A percentile compares a stretch with the other conserved stretches of the same genome.
These are phyloP conservation scores for Harpalus rufipes DNA, from an alignment of 2,888 invertebrate species.

Conservation along the genomic window DNA sequence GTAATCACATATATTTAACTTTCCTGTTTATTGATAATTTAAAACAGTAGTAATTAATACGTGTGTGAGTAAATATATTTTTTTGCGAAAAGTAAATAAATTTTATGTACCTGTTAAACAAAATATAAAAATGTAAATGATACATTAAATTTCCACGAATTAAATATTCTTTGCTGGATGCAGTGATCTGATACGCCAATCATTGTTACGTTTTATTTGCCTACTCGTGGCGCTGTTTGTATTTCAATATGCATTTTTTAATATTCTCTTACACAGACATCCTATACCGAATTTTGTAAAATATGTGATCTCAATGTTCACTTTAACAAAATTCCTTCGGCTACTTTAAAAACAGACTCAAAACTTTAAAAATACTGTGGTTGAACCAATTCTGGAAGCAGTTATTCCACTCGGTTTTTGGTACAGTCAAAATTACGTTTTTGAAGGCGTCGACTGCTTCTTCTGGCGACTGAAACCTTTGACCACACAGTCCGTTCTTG, in stretches of 20 bases:
- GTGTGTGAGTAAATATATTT: slow-evolving; percentile 60
- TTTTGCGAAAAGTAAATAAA: slow-evolving; percentile 54
- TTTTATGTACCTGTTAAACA: slow-evolving; percentile 57
- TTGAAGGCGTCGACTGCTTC: too few species aligned
- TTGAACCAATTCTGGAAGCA: too few species aligned
- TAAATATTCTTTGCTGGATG: slow-evolving; percentile 37
- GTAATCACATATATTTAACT: slow-evolving; percentile 58
- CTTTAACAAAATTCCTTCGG: too few species aligned
- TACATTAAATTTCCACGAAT: slow-evolving; percentile 49
- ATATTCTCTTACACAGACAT: slow-evolving; percentile 13
- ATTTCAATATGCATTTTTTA: slow-evolving; percentile 33
- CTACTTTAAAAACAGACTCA: too few species aligned
- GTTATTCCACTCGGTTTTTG: too few species aligned
- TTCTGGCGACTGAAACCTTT: too few species aligned
- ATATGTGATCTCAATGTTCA: too few species aligned
- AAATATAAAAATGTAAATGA: slow-evolving; percentile 58
- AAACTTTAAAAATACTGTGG: too few species aligned
- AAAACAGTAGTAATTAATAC: slow-evolving; percentile 63
- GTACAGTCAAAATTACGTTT: too few species aligned
- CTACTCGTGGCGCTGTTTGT: not conserved
- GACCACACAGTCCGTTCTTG: too few species aligned
- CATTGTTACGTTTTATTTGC: slow-evolving; percentile 45
- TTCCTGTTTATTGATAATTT: slow-evolving; percentile 62
- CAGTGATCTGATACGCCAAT: slow-evolving; percentile 32
- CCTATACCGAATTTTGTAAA: too few species aligned